Percentiles rank a stretch among this genome's conserved stretches.
phyloP scores from a whole-genome alignment of 2,113 vertebrate genomes.

The Bos javanicus region DNA sequence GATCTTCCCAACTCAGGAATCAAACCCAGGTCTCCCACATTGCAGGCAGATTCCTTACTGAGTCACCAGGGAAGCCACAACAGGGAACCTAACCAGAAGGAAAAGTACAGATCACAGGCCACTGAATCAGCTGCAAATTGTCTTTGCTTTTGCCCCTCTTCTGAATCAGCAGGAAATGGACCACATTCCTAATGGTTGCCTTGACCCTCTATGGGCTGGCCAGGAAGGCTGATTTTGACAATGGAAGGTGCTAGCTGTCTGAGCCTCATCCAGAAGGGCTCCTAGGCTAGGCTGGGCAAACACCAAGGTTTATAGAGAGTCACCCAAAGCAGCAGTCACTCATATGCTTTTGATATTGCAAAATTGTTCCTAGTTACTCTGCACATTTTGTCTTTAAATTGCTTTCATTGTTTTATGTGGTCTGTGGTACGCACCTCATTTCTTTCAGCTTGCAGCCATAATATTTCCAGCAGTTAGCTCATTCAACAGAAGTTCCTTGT shows the following conservation, averaged over 20 bases:
- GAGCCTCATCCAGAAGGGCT: not conserved
- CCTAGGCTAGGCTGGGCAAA: not conserved
- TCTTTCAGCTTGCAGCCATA: constrained; percentile 34
- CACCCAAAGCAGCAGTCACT: not conserved
- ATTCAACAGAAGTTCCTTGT: constrained; percentile 20
- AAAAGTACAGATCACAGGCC: not conserved
- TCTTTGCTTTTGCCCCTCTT: not conserved
- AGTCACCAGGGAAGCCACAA: not conserved
- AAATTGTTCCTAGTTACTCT: not conserved
- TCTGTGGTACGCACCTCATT: constrained; percentile 60
- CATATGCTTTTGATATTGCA: constrained; percentile 41
- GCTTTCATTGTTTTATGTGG: constrained; percentile 54
- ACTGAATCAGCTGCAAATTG: not conserved
- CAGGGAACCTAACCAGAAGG: not conserved
- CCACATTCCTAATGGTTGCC: no score
- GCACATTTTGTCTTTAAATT: constrained; percentile 47
- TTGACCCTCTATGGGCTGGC: not conserved
- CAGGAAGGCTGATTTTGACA: not conserved
- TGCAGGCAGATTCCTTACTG: not conserved
- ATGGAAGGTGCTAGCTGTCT: not conserved
- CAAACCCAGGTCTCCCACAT: not conserved
- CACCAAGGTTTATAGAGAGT: not conserved
- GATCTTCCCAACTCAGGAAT: not conserved
- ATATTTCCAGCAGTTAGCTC: constrained; percentile 24
- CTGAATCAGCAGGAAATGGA: not conserved